Conservation (phyloP, 2,113 vertebrate species). For the Labeo catla region DNA sequence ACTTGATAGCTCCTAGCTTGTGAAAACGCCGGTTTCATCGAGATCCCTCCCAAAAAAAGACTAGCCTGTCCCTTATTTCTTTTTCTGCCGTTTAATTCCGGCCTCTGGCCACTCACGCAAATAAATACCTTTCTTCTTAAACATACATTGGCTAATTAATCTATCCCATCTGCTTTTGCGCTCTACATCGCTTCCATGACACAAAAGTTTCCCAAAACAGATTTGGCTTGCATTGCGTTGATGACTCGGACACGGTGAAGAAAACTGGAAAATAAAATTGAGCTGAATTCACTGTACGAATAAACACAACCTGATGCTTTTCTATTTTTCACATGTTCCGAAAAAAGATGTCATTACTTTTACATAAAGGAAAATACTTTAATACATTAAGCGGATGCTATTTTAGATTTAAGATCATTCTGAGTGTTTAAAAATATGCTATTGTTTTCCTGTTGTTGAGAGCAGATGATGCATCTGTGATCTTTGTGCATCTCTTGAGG, state of each 20-base stretch:
- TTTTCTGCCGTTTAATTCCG: conserved; percentile 66
- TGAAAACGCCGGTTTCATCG: conserved; percentile 71
- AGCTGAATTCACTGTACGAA: conserved; percentile 55
- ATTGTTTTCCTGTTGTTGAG: conserved; percentile 52
- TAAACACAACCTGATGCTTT: conserved; percentile 49
- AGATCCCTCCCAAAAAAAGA: conserved; percentile 64
- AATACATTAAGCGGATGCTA: neutral
- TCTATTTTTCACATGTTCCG: conserved; percentile 48
- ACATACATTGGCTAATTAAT: conserved; percentile 86
- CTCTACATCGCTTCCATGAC: conserved; percentile 78
- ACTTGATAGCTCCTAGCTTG: conserved; percentile 74
- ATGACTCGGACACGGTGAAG: conserved; percentile 75
- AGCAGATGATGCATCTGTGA: conserved; percentile 57
- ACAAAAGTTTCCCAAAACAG: conserved; percentile 80
- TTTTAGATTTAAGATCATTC: neutral
- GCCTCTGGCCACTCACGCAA: conserved; percentile 82
- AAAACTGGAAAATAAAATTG: conserved; percentile 48
- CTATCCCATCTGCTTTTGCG: conserved; percentile 85
- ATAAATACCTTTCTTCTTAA: conserved; percentile 87
- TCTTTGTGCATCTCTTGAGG: conserved; percentile 58
- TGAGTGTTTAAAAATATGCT: neutral
- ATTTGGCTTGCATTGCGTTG: conserved; percentile 76
- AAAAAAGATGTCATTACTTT: neutral
- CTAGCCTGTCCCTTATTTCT: conserved; percentile 61
- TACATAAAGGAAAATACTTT: neutral